These are phyloP conservation scores for Torymus auratus DNA, from an alignment of 2,888 invertebrate species.

Conservation along the genomic window DNA sequence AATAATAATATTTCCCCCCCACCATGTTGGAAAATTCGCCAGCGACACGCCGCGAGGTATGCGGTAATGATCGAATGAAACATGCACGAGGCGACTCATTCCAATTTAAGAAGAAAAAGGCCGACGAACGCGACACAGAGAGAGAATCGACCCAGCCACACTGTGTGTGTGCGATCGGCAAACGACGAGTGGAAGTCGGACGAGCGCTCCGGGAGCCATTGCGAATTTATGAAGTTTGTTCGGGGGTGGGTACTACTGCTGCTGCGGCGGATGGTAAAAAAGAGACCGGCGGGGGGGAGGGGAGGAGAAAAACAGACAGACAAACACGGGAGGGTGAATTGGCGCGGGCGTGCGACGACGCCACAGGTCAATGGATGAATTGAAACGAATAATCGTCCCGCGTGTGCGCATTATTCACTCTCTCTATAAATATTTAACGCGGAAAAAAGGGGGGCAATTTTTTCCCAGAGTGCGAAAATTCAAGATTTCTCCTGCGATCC, in stretches of 20 bases:
- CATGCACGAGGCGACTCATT: background rate
- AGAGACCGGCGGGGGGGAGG: conserved; percentile 11
- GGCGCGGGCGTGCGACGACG: background rate
- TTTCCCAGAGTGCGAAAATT: too few species aligned
- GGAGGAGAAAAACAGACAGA: background rate
- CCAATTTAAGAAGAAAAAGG: too few species aligned
- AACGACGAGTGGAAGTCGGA: conserved; percentile 26
- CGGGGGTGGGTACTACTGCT: background rate
- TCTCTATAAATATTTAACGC: background rate
- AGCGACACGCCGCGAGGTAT: too few species aligned
- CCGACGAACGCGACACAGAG: background rate
- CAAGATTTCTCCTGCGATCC: too few species aligned
- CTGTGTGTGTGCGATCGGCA: background rate
- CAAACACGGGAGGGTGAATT: background rate
- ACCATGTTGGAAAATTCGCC: too few species aligned
- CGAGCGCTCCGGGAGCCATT: conserved; percentile 38
- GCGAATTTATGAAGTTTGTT: conserved; percentile 40
- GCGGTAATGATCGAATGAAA: background rate
- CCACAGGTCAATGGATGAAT: background rate
- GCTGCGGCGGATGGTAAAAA: background rate
- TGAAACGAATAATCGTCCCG: background rate
- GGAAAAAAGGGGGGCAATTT: too few species aligned
- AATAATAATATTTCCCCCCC: too few species aligned
- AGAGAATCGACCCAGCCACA: background rate
- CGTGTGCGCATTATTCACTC: conserved; percentile 2